These are phyloP conservation scores for Cryptophagus acutangulus DNA, from an alignment of 2,888 invertebrate genomes.

Conservation along the genomic window DNA sequence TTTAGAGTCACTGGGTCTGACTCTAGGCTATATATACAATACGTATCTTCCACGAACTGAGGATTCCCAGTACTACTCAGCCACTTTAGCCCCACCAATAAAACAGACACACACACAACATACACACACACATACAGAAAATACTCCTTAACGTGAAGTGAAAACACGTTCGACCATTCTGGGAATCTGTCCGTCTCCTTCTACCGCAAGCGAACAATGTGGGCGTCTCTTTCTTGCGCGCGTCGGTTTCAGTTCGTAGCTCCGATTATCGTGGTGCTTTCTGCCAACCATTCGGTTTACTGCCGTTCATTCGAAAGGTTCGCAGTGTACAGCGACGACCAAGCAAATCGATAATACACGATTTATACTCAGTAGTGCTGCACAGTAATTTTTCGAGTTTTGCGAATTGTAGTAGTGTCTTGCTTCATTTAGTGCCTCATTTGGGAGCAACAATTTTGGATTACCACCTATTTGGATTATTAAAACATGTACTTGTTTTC, in stretches of 20 bases:
- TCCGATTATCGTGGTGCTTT: too few relatives aligned
- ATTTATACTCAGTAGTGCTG: too few relatives aligned
- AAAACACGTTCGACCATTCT: constrained; percentile 46
- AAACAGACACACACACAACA: constrained; percentile 7
- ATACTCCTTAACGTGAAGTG: constrained; percentile 38
- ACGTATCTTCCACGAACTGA: constrained; percentile 42
- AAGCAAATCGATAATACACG: neutral
- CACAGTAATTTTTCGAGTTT: too few relatives aligned
- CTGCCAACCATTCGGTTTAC: too few relatives aligned
- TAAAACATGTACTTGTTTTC: too few relatives aligned
- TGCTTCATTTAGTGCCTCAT: too few relatives aligned
- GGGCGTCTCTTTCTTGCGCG: neutral
- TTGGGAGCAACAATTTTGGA: too few relatives aligned
- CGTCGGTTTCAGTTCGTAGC: too few relatives aligned
- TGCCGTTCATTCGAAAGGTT: too few relatives aligned
- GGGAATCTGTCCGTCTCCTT: constrained; percentile 31
- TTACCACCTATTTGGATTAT: too few relatives aligned
- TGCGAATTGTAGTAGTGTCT: too few relatives aligned
- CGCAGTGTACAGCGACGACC: too few relatives aligned
- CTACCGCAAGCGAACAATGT: constrained; percentile 6
- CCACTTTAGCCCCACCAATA: constrained; percentile 26
- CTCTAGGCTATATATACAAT: constrained; percentile 21
- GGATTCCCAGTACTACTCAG: constrained; percentile 44
- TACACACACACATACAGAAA: constrained; percentile 8
- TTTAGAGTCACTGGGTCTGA: constrained; percentile 17